Evolutionary conservation across 2,113 vertebrate genomes (phyloP), one percentile per base, ranked within the genome.

Genomic region (Podarcis muralis): DNA sequence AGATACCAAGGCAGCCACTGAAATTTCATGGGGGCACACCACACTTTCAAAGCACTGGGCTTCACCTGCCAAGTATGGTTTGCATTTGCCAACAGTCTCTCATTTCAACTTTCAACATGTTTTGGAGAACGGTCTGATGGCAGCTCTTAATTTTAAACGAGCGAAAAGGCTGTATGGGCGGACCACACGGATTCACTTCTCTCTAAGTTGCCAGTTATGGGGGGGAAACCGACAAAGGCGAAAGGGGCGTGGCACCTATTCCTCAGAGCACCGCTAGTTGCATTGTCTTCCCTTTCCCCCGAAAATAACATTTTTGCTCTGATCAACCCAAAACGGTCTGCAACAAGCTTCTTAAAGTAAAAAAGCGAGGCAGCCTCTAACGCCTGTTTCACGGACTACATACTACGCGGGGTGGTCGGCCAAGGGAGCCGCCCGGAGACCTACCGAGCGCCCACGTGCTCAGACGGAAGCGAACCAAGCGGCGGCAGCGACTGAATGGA

Each of bases 231-330:
- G 66, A 87, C 68, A 81, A 81, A 79, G 69, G 35, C 18, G 62
- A 15, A 57, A 88, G 87, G 87, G 87, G 87, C 81, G 87, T 83
- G 87, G 81, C 87, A 6, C 22, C 74, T 25, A 68, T 53, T 76
- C 80, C 72, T 53, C 30, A n/a, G 35, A 74, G 69, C 79, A 27
- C 68, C 53, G 27, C 69, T 81, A 84, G 68, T 84, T 6, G 30
- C 57, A 20, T n/a, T 5, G 53, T 23, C 32, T 5, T 71, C 48
- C 1, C 37, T 43, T 25, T 30, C 3, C 23, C 66, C n/a, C 27
- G 32, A 40, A n/a, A 27, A 57, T 9, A 13, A 75, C 74, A 57
- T 57, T 66, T n/a, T 57, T 15, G n/a, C 15, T 22, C 37, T n/a
- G 23, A 66, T 32, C 35, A 37, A 25, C 22, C 23, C 20, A 23